Evolutionary conservation across 2,113 vertebrate genomes (phyloP).

Genomic region (Neofelis nebulosa): DNA sequence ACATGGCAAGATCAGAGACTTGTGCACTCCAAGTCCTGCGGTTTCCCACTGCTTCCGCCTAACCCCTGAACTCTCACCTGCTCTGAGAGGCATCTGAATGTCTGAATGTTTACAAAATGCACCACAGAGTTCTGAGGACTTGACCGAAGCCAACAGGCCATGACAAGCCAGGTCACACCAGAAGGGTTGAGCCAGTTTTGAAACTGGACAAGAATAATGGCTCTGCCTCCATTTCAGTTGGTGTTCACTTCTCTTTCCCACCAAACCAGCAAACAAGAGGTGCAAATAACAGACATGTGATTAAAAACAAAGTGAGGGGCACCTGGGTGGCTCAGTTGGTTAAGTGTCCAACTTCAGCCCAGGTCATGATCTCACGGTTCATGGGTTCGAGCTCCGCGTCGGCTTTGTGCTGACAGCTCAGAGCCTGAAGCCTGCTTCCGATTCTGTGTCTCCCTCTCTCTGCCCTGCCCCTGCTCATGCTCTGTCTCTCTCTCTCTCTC

Average conservation of each 20-base stretch:
- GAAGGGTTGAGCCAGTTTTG: not conserved
- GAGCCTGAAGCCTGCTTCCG: no score
- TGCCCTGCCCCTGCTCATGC: no score
- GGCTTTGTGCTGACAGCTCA: no score
- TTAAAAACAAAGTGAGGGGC: not conserved
- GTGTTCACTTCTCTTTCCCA: slow-evolving; percentile 24
- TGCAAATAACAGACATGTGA: not conserved
- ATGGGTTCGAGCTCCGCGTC: no score
- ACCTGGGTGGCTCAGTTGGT: no score
- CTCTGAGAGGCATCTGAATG: not conserved
- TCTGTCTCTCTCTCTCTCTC: no score
- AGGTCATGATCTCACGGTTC: no score
- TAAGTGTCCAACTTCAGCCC: no score
- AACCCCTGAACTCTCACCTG: not conserved
- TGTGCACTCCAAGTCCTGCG: not conserved
- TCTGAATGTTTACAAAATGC: slow-evolving; percentile 54
- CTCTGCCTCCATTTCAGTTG: not conserved
- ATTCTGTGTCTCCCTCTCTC: no score
- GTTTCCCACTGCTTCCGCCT: not conserved
- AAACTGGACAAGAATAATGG: not conserved
- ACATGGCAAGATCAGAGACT: accelerated
- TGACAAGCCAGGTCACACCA: not conserved
- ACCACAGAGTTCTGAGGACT: not conserved
- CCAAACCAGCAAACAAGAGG: not conserved
- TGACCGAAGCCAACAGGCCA: not conserved